Evolutionary conservation across 2,888 invertebrate species (phyloP), one percentile per base, ranked within the genome.

Genomic region (Phrixothrix hirtus): DNA sequence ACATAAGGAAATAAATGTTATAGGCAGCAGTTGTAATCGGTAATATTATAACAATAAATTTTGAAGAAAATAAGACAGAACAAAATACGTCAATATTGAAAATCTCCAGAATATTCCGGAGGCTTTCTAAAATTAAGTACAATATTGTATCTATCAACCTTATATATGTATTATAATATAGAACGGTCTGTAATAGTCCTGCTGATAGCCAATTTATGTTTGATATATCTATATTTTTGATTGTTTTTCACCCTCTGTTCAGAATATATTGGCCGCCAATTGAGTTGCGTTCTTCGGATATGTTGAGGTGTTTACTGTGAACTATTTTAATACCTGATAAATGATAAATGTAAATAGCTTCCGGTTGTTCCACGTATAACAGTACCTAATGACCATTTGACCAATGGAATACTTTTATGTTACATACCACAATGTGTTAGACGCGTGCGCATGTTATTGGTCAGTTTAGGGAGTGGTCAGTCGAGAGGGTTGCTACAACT

Each of bases 381-480:
- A n/a, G n/a, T n/a, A n/a, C n/a, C n/a, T n/a, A n/a, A n/a, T 21
- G 7, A 5, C 21, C 7, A 21, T 7, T 21, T 21, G 21, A 21
- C 55, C 54, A 55, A 57, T 57, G 39, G 47, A 42, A 43, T 21
- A 50, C 48, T 43, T 49, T 39, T 44, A 48, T 42, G n/a, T 17
- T 31, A 12, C 30, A 27, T 15, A 17, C 43, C 38, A 44, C 38
- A 50, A 51, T 47, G 38, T 56, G 52, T 62, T n/a, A n/a, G 60
- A 57, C 56, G 46, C 32, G 35, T 61, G 65, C 69, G 70, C 67
- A 66, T 51, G 60, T 61, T 63, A 70, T 69, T 74, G 74, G 75
- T 73, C 73, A 74, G 60, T 65, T 41, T 47, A 57, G 71, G 72
- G 73, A 65, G 72, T 74, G 75, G 75, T 74, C 74, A 75, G 64